Percentiles rank a stretch among this genome's conserved stretches.
phyloP scores from a whole-genome alignment of 2,113 vertebrate species.

The Atractosteus spatula region DNA sequence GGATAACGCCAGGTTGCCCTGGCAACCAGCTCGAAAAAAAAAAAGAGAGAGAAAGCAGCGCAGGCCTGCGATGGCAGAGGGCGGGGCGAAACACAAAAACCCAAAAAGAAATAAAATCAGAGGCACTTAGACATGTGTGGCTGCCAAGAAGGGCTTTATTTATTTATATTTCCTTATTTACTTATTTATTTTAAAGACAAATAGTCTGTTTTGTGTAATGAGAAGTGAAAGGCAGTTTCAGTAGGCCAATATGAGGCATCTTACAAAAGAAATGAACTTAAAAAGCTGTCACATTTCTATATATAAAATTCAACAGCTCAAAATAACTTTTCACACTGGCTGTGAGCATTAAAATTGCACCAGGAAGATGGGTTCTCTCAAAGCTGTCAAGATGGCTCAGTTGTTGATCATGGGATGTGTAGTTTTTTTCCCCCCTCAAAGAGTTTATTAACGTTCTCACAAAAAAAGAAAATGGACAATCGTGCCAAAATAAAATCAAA shows the following conservation, averaged over 20 bases:
- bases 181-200: conserved; percentile 16
- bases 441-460: too few species aligned
- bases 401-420: too few species aligned
- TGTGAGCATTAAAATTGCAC: not conserved
- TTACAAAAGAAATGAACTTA: conserved; percentile 14
- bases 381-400: too few species aligned
- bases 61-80: conserved; percentile 57
- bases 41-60: conserved; percentile 59
- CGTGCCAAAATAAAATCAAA: too few species aligned
- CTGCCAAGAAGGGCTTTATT: conserved; percentile 7
- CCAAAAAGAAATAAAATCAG: conserved; percentile 18
- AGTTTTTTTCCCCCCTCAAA: too few species aligned
- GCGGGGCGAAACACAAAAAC: conserved; percentile 1
- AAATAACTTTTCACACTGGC: conserved; percentile 12
- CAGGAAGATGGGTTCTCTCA: not conserved
- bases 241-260: not conserved
- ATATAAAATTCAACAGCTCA: not conserved
- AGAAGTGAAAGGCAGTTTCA: conserved; percentile 15
- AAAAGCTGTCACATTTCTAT: conserved; percentile 8
- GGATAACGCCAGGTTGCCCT: conserved; percentile 55
- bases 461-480: too few species aligned
- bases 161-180: conserved; percentile 19
- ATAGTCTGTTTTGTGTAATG: conserved; percentile 17
- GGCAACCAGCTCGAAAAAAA: conserved; percentile 49
- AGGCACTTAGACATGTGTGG: conserved; percentile 6